These are phyloP conservation scores for Beroe forskalii DNA, from an alignment of 37 sponge, comb jelly and placozoan species.

Conservation along the genomic window DNA sequence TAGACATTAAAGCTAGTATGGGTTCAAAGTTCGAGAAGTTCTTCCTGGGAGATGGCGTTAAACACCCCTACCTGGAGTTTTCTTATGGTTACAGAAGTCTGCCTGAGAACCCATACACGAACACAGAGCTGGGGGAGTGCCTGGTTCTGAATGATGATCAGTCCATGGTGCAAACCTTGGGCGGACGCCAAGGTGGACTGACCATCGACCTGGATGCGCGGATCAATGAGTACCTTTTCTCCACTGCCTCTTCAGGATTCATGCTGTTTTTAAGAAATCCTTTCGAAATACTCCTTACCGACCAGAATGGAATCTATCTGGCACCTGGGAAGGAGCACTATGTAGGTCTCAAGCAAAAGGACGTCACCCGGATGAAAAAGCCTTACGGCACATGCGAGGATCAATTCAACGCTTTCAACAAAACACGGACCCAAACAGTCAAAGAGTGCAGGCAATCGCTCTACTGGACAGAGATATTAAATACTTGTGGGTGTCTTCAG, in stretches of 20 bases:
- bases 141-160: not conserved
- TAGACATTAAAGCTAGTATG: no score
- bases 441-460: not conserved
- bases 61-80: no score
- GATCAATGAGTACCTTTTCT: not conserved
- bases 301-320: not conserved
- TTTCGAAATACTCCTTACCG: not conserved
- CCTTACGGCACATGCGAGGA: not conserved
- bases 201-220: slow-evolving; percentile 14
- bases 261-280: not conserved
- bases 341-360: not conserved
- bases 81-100: no score
- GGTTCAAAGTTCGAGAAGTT: no score
- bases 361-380: not conserved
- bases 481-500: not conserved
- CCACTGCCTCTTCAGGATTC: not conserved
- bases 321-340: no score
- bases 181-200: not conserved
- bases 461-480: not conserved
- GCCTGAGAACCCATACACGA: no score
- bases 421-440: not conserved
- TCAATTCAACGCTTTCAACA: not conserved
- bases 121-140: no score
- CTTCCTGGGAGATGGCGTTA: no score
- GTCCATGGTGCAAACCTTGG: not conserved